phyloP scores from a whole-genome alignment of 2,888 invertebrate species.

The Nemotelus pantherinus region DNA sequence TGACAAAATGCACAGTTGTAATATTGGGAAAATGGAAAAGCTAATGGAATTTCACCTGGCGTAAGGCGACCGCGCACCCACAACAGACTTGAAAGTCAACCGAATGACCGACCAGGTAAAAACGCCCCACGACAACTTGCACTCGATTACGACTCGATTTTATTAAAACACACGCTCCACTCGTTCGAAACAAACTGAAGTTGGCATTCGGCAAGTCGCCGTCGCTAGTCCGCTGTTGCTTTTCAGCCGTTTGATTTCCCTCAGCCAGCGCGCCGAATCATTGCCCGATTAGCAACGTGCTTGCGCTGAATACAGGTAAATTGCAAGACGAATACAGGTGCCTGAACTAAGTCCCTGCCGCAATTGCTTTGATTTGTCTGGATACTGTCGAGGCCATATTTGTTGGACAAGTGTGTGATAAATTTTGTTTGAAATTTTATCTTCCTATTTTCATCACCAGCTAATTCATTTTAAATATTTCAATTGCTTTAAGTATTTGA shows the following conservation, averaged over 20 bases:
- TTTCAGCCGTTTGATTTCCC: neutral
- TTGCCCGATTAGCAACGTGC: slow-evolving; percentile 22
- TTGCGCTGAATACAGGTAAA: slow-evolving; percentile 28
- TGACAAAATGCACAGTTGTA: neutral
- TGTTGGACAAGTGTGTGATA: neutral
- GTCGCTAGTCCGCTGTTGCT: neutral
- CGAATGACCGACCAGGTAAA: slow-evolving; percentile 17
- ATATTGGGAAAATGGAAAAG: neutral
- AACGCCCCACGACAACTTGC: slow-evolving; percentile 18
- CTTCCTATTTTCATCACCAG: too few species aligned
- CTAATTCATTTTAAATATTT: too few species aligned
- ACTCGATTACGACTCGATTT: neutral
- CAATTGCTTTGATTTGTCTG: slow-evolving; percentile 6
- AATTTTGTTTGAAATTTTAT: too few species aligned
- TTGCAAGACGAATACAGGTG: slow-evolving; percentile 34
- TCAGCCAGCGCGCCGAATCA: slow-evolving; percentile 6
- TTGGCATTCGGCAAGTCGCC: slow-evolving; percentile 7
- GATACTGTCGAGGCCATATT: slow-evolving; percentile 8
- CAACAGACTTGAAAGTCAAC: slow-evolving; percentile 13
- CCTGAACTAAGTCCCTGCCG: slow-evolving; percentile 20
- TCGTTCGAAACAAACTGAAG: slow-evolving; percentile 29
- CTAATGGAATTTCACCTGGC: slow-evolving; percentile 19
- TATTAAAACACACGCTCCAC: slow-evolving; percentile 10
- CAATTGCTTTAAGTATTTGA: too few species aligned
- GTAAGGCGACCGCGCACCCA: slow-evolving; percentile 7